These are phyloP conservation scores for Nerophis lumbriciformis DNA, from an alignment of 2,113 vertebrate species.

Conservation along the genomic window DNA sequence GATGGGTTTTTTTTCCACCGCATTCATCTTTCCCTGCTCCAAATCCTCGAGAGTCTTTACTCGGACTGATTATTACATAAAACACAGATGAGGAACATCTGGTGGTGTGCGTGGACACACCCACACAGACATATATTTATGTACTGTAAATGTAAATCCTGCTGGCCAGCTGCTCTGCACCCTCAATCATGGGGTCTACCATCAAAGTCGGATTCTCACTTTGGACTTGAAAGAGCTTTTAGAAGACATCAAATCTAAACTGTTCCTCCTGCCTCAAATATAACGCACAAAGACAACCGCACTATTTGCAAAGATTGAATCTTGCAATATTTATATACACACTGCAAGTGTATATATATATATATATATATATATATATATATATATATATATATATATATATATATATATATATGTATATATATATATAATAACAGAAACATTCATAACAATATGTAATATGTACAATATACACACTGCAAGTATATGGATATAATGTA, in stretches of 20 bases:
- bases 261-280: constrained; percentile 3
- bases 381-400: no score
- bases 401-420: no score
- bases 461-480: no score
- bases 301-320: no score
- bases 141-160: constrained; percentile 2
- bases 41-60: constrained; percentile 28
- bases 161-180: not conserved
- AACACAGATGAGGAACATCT: constrained; percentile 8
- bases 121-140: constrained; percentile 4
- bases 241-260: constrained; percentile 6
- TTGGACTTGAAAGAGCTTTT: not conserved
- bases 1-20: constrained; percentile 38
- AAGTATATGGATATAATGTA: no score
- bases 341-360: no score
- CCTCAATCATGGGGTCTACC: constrained; percentile 23
- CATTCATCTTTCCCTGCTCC: constrained; percentile 29
- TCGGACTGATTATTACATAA: constrained; percentile 35
- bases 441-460: no score
- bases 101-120: not conserved
- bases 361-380: no score
- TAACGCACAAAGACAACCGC: not conserved
- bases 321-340: no score
- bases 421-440: no score
- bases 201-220: constrained; percentile 5